These are phyloP conservation scores for Stenodera caucasica DNA, from an alignment of 2,888 invertebrate species.

Conservation along the genomic window DNA sequence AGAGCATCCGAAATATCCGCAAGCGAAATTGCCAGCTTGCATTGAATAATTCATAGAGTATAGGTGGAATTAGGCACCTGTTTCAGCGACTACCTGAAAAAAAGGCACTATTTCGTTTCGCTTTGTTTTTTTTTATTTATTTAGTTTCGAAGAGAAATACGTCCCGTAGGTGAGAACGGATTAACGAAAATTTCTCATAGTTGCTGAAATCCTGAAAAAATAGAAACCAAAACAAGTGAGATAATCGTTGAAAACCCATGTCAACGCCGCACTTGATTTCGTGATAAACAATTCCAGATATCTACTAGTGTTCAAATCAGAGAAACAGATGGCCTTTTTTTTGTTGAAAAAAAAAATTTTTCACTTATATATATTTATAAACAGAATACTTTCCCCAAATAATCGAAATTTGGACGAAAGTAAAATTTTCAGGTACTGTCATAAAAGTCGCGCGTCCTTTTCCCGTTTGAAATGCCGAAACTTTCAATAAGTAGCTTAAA, in stretches of 20 bases:
- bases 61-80: neutral
- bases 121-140: no score
- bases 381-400: neutral
- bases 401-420: neutral
- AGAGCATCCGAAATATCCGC: constrained; percentile 10
- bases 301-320: no score
- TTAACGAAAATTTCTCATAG: neutral
- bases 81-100: constrained; percentile 6
- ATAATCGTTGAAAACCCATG: neutral
- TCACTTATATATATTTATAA: no score
- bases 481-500: neutral
- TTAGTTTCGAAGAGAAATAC: no score
- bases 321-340: neutral
- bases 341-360: no score
- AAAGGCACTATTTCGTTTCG: neutral
- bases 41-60: constrained; percentile 10
- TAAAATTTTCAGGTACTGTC: neutral
- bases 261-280: no score
- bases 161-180: neutral
- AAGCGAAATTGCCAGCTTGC: constrained; percentile 13
- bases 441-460: neutral
- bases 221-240: no score
- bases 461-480: neutral
- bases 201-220: no score
- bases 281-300: no score